Percentiles rank a stretch among this genome's conserved stretches.
phyloP scores from a whole-genome alignment of 2,797 vertebrate genomes.

The Sparus aurata region DNA sequence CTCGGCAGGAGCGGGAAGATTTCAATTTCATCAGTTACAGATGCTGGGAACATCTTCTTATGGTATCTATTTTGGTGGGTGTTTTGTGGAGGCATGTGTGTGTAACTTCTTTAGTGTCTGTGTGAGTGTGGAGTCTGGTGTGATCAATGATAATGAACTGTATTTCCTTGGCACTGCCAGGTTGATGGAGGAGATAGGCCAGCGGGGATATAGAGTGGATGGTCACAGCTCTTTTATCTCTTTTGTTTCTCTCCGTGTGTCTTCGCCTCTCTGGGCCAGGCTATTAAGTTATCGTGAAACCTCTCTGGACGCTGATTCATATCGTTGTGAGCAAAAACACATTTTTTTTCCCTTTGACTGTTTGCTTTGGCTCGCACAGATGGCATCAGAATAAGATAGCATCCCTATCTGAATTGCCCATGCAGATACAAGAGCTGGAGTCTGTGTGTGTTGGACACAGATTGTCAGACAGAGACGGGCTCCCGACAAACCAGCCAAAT shows the following conservation, averaged over 20 bases:
- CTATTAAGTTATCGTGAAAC: constrained; percentile 60
- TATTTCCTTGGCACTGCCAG: constrained; percentile 70
- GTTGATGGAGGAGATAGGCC: constrained; percentile 67
- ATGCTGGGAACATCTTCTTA: constrained; percentile 54
- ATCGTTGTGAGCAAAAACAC: constrained; percentile 35
- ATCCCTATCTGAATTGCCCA: constrained; percentile 50
- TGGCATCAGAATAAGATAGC: constrained; percentile 37
- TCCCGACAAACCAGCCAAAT: constrained; percentile 34
- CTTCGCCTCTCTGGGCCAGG: constrained; percentile 31
- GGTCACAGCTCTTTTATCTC: constrained; percentile 67
- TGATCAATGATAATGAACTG: constrained; percentile 75
- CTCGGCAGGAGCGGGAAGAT: constrained; percentile 22
- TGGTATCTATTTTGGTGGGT: constrained; percentile 15
- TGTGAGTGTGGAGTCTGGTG: constrained; percentile 23
- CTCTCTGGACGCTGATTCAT: constrained; percentile 52
- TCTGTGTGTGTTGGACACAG: constrained; percentile 41
- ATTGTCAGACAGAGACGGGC: background rate
- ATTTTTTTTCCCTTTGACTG: constrained; percentile 26
- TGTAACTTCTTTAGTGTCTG: constrained; percentile 40
- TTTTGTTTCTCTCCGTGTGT: constrained; percentile 32
- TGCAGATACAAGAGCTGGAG: constrained; percentile 41
- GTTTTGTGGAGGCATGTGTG: constrained; percentile 29
- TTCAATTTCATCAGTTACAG: constrained; percentile 51
- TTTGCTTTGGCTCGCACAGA: constrained; percentile 50
- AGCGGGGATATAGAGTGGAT: constrained; percentile 50